phyloP scores from a whole-genome alignment of 2,888 invertebrate species.

The Trachelus stipa region DNA sequence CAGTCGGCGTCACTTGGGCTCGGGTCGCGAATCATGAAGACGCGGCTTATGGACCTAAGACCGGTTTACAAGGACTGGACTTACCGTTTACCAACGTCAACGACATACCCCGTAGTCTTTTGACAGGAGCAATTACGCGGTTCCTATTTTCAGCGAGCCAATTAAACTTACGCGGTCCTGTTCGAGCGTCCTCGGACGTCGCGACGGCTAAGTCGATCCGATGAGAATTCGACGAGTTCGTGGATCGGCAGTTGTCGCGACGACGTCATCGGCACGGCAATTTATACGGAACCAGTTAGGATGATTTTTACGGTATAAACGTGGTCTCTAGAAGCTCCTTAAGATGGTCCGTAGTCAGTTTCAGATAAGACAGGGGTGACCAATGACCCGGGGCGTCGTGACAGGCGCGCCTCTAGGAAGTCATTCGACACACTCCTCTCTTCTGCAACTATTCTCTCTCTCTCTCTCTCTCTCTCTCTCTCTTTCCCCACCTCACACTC shows the following conservation, averaged over 20 bases:
- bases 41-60: not conserved
- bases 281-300: not conserved
- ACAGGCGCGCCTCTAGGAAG: constrained; percentile 64
- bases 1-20: not conserved
- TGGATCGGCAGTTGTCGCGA: not conserved
- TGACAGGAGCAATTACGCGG: not conserved
- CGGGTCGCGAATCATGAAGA: not conserved
- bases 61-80: not conserved
- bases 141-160: not conserved
- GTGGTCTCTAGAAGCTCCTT: constrained; percentile 11
- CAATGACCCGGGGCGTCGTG: constrained; percentile 63
- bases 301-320: not conserved
- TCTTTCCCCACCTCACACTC: constrained; percentile 24
- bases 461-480: constrained; percentile 20
- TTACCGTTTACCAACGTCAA: not conserved
- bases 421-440: constrained; percentile 48
- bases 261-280: not conserved
- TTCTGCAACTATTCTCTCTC: constrained; percentile 1
- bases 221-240: not conserved
- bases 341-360: constrained; percentile 50
- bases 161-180: not conserved
- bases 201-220: not conserved
- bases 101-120: not conserved
- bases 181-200: not conserved
- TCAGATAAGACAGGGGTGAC: constrained; percentile 56